A percentile compares a stretch with the other conserved stretches of the same genome.
Evolutionary conservation across 2,797 vertebrate genomes (phyloP).

Genomic region (Gambusia yucatana): DNA sequence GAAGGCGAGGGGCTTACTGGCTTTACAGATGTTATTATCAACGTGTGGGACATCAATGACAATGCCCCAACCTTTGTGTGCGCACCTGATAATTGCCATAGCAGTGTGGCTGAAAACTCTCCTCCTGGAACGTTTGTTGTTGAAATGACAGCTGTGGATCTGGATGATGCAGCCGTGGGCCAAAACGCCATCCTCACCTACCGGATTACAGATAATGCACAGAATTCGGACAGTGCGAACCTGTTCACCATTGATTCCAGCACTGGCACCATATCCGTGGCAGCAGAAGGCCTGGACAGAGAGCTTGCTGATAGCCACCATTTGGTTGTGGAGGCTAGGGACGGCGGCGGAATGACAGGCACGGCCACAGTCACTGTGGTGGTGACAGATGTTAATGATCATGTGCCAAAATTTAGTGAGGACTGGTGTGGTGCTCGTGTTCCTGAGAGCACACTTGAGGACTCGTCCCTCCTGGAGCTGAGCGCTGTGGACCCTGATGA

Average conservation of each 20-base stretch:
- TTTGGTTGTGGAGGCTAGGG: constrained; percentile 86
- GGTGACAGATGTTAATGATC: constrained; percentile 87
- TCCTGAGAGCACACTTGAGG: constrained; percentile 78
- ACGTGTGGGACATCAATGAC: constrained; percentile 92
- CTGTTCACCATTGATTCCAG: constrained; percentile 85
- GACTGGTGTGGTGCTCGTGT: constrained; percentile 79
- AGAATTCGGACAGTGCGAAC: constrained; percentile 61
- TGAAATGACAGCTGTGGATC: constrained; percentile 83
- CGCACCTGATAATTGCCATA: constrained; percentile 83
- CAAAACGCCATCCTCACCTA: constrained; percentile 89
- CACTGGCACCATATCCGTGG: constrained; percentile 86
- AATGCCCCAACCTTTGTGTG: constrained; percentile 86
- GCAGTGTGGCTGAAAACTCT: constrained; percentile 86
- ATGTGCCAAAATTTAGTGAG: constrained; percentile 83
- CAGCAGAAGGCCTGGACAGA: constrained; percentile 82
- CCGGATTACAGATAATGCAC: constrained; percentile 80
- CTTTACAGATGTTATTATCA: constrained; percentile 92
- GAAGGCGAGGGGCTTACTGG: constrained; percentile 91
- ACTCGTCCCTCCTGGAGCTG: constrained; percentile 82
- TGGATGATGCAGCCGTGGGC: constrained; percentile 80
- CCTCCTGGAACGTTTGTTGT: constrained; percentile 84
- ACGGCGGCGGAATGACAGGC: constrained; percentile 87
- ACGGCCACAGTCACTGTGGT: constrained; percentile 85
- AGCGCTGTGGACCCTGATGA: constrained; percentile 82
- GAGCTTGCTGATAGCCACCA: constrained; percentile 81